Percentiles rank a stretch among this genome's conserved stretches.
phyloP scores from a whole-genome alignment of 2,888 invertebrate genomes.

The Bugulina stolonifera region DNA sequence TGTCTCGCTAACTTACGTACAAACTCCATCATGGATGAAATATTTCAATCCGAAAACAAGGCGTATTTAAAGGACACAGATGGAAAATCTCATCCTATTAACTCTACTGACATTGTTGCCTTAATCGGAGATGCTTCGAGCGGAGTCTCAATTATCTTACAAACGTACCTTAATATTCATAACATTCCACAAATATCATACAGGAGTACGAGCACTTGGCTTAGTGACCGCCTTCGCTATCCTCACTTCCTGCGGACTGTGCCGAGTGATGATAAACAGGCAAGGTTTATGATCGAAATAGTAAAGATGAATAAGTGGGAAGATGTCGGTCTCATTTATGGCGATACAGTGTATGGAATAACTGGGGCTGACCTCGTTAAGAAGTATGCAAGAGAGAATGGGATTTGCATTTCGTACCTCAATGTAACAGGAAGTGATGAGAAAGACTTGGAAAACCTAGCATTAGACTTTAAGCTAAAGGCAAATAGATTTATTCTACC shows the following conservation, averaged over 20 bases:
- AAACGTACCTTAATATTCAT: conserved; percentile 35
- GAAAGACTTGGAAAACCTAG: neutral
- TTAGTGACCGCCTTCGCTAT: conserved; percentile 38
- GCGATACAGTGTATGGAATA: conserved; percentile 42
- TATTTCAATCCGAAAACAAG: neutral
- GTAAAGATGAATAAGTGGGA: conserved; percentile 37
- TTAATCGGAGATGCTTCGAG: conserved; percentile 33
- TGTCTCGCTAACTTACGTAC: neutral
- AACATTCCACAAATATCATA: conserved; percentile 40
- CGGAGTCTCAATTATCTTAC: conserved; percentile 37
- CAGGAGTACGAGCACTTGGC: conserved; percentile 39
- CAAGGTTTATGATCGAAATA: conserved; percentile 37
- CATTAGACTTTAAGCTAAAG: neutral
- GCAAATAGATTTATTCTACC: no score
- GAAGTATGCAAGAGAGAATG: conserved; percentile 32
- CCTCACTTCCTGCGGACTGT: conserved; percentile 45
- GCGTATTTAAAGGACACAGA: neutral
- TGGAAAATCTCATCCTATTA: no score
- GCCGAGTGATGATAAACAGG: conserved; percentile 42
- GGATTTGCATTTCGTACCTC: conserved; percentile 39
- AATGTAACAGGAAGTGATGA: no score
- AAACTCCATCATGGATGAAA: neutral
- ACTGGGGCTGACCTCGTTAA: conserved; percentile 38
- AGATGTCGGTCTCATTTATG: conserved; percentile 40
- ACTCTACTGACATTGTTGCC: conserved; percentile 12